Evolutionary conservation across 2,113 vertebrate genomes (phyloP).

Genomic region (Xyliphius kryptos): DNA sequence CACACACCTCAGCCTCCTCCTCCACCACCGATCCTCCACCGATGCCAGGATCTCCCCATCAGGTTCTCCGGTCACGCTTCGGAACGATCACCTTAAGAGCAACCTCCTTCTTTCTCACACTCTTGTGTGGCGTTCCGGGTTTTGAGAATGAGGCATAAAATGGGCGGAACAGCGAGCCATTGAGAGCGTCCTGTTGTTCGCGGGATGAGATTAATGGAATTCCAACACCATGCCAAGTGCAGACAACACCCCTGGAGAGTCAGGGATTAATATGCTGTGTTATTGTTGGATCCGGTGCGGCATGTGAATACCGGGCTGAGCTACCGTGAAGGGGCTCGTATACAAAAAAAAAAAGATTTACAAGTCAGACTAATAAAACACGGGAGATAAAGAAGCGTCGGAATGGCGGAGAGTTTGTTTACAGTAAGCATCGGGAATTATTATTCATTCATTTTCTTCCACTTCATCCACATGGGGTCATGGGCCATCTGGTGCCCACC

Average conservation of each 20-base stretch:
- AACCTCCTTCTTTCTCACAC: constrained; percentile 46
- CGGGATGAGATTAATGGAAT: constrained; percentile 42
- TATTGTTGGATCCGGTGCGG: constrained; percentile 46
- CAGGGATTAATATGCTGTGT: constrained; percentile 47
- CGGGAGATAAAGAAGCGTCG: too few relatives aligned
- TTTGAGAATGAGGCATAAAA: constrained; percentile 48
- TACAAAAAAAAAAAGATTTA: constrained; percentile 21
- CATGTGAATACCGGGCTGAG: too few relatives aligned
- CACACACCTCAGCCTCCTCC: constrained; percentile 2
- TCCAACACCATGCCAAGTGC: constrained; percentile 42
- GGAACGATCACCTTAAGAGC: constrained; percentile 32
- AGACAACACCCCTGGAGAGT: constrained; percentile 44
- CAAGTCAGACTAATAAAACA: constrained; percentile 31
- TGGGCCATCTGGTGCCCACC: too few relatives aligned
- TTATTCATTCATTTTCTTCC: too few relatives aligned
- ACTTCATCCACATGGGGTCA: too few relatives aligned
- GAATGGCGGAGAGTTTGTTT: too few relatives aligned
- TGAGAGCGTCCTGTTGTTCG: constrained; percentile 34
- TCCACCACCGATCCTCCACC: too few relatives aligned
- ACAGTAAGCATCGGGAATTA: too few relatives aligned
- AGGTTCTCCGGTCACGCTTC: constrained; percentile 24
- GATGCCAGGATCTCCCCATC: constrained; percentile 30
- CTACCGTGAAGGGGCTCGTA: too few relatives aligned
- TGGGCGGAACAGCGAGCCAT: constrained; percentile 37
- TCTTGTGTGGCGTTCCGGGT: constrained; percentile 33